Base-by-base conservation (phyloP, 1,140 invertebrate species). In the Anthonomus grandis region DNA sequence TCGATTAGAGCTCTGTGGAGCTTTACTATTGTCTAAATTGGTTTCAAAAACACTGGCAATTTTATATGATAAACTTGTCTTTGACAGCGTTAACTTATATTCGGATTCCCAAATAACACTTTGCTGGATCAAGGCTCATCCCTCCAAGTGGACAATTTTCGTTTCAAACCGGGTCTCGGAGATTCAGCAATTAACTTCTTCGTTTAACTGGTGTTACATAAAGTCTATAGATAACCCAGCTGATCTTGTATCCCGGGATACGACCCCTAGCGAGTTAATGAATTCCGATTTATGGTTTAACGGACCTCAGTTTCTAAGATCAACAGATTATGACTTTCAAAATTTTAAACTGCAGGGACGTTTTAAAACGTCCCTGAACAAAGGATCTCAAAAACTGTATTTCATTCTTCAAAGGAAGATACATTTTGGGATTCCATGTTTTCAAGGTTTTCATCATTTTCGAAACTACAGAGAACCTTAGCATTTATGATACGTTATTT, bases 201-300 rank as follows among this genome's bases (percentile, higher is more conserved):
- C n/a, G 21, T 31, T 1, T 38, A 44, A 4, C 46, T 81, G 76
- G 79, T 13, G 36, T 17, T 66, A 76, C 48, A 66, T 76, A 0
- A 44, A 50, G 1, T 57, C 60, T 3, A n/a, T 18, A 5, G 47
- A 69, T 3, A 78, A 78, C 55, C 75, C 75, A 0, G 71, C 74
- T 1, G 74, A 78, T 64, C 49, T 72, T 8, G 51, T 73, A 41
- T 75, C 75, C 4, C 46, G 75, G 10, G 75, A 75, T 23, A 21
- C 66, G n/a, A 44, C 18, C 0, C 61, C 74, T 23, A 10, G 19
- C 13, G 6, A 46, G 36, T 15, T 56, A 21, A 27, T 39, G 22
- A 15, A 9, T 12, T 41, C 9, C 13, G 15, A 46, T 1, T n/a
- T 48, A 17, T 63, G 51, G 61, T 63, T 51, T 51, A 18, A 38